phyloP scores from a whole-genome alignment of 2,888 invertebrate species.

The Trypoxylon attenuatum region DNA sequence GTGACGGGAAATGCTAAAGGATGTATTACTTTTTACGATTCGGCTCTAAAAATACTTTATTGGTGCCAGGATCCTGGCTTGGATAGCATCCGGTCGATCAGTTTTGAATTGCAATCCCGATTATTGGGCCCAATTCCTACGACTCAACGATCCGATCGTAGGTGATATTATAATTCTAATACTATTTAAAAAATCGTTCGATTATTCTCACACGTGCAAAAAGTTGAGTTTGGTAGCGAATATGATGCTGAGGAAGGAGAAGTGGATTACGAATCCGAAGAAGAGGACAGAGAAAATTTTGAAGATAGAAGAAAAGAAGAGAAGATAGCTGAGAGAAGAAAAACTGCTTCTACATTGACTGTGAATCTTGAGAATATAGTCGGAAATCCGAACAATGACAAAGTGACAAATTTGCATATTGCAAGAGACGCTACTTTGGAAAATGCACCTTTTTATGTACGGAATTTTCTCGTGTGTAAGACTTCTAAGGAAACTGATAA shows the following conservation, averaged over 20 bases:
- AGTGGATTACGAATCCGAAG: constrained; percentile 18
- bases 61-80: constrained; percentile 77
- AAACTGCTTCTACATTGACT: constrained; percentile 29
- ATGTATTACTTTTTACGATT: constrained; percentile 79
- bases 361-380: constrained; percentile 42
- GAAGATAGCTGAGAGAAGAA: not conserved
- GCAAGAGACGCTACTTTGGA: constrained; percentile 76
- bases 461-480: constrained; percentile 79
- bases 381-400: constrained; percentile 1
- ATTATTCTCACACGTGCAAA: not conserved
- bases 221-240: constrained; percentile 13
- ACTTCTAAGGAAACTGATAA: no score
- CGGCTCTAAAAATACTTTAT: constrained; percentile 77
- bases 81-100: constrained; percentile 75
- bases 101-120: constrained; percentile 74
- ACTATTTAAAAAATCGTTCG: not conserved
- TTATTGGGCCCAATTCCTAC: constrained; percentile 21
- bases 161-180: constrained; percentile 1
- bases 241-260: no score
- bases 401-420: constrained; percentile 41
- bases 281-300: not conserved
- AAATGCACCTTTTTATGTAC: constrained; percentile 75
- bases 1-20: constrained; percentile 78
- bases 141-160: constrained; percentile 23
- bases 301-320: not conserved